Conservation (phyloP, 1,140 invertebrate genomes). For the Conus ventricosus region DNA sequence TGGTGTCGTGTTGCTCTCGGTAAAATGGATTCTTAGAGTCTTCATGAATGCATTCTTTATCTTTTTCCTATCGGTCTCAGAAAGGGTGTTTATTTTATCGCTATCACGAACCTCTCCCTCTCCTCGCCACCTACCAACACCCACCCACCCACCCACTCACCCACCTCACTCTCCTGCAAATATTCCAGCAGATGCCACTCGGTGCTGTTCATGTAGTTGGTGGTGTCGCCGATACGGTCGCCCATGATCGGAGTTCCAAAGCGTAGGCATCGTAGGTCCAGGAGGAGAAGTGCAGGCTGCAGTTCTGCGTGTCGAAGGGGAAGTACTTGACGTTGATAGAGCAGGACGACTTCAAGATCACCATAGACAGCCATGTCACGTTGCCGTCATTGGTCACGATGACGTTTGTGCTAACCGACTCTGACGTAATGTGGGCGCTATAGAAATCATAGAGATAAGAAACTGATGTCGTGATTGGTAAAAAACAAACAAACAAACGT, state of each 20-base stretch:
- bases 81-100: no score
- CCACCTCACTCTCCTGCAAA: slow-evolving; percentile 51
- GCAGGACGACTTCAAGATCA: slow-evolving; percentile 77
- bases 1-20: no score
- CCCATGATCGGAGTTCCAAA: slow-evolving; percentile 59
- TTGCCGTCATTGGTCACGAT: slow-evolving; percentile 75
- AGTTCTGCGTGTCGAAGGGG: slow-evolving; percentile 76
- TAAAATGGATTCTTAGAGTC: no score
- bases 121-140: background rate
- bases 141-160: background rate
- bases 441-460: no score
- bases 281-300: slow-evolving; percentile 85
- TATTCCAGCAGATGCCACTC: slow-evolving; percentile 74
- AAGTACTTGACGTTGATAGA: slow-evolving; percentile 77
- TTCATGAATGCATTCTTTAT: no score
- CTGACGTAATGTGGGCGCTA: slow-evolving; percentile 42
- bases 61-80: no score
- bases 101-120: no score
- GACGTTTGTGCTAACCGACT: slow-evolving; percentile 74
- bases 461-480: no score
- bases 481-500: no score
- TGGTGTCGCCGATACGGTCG: slow-evolving; percentile 67
- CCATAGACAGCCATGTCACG: slow-evolving; percentile 77
- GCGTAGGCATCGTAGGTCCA: slow-evolving; percentile 93
- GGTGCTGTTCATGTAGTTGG: slow-evolving; percentile 76